A percentile compares a stretch with the other conserved stretches of the same genome.
These are phyloP conservation scores for Bolinopsis microptera DNA, from an alignment of 37 sponge, comb jelly and placozoan species.

Conservation along the genomic window DNA sequence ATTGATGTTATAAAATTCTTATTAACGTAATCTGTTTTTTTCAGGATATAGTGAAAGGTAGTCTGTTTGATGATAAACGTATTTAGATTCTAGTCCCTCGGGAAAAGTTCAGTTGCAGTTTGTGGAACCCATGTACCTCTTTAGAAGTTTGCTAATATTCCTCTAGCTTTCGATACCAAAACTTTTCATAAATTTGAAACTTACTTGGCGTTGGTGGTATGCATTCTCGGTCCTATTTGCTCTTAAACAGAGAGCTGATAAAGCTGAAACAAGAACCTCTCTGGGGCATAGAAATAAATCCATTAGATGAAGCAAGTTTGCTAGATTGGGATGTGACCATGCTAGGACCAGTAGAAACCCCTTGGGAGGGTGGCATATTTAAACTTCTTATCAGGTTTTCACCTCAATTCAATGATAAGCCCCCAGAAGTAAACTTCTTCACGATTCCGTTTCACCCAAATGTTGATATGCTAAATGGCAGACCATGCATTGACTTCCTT, in stretches of 20 bases:
- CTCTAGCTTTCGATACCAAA: no score
- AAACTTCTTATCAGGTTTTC: slow-evolving; percentile 60
- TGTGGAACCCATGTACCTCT: no score
- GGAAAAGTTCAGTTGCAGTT: no score
- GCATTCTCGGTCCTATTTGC: slow-evolving; percentile 55
- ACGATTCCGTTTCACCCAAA: slow-evolving; percentile 67
- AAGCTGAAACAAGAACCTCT: slow-evolving; percentile 57
- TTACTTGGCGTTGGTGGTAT: no score
- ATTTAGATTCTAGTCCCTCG: no score
- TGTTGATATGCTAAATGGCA: slow-evolving; percentile 62
- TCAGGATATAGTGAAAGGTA: no score
- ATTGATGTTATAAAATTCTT: no score
- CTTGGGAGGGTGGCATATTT: slow-evolving; percentile 61
- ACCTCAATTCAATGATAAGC: slow-evolving; percentile 64
- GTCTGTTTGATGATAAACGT: no score
- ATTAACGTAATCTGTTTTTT: no score
- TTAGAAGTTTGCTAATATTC: no score
- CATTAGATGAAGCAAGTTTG: slow-evolving; percentile 49
- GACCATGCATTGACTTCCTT: slow-evolving; percentile 65
- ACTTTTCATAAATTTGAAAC: no score
- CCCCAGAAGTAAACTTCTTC: slow-evolving; percentile 52
- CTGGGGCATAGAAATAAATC: slow-evolving; percentile 37
- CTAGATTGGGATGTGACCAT: slow-evolving; percentile 64
- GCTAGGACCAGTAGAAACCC: slow-evolving; percentile 46
- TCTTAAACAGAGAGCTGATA: slow-evolving; percentile 59